Conservation (phyloP, 2,797 vertebrate genomes). For the Oreochromis mossambicus region DNA sequence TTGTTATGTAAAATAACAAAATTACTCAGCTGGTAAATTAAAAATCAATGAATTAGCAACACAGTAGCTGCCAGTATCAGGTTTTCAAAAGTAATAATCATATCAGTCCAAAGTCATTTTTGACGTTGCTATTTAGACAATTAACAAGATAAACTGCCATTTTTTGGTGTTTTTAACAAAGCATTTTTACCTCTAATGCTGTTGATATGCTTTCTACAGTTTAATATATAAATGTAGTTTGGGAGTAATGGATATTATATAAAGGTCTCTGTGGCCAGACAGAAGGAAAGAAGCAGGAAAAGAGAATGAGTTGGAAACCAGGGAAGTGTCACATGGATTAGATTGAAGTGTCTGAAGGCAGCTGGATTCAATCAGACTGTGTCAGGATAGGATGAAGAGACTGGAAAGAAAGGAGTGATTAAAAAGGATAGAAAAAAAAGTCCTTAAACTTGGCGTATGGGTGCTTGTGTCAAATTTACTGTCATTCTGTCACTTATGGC, state of each 20-base stretch:
- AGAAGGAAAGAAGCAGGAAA: conserved; percentile 24
- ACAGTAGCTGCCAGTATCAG: neutral
- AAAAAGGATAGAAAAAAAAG: conserved; percentile 40
- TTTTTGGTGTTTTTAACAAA: neutral
- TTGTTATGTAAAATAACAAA: neutral
- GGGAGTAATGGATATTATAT: conserved; percentile 17
- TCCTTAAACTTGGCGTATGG: conserved; percentile 38
- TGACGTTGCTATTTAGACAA: neutral
- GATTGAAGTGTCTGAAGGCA: conserved; percentile 65
- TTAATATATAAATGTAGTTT: neutral
- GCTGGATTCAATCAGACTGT: conserved; percentile 67
- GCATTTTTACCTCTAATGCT: neutral
- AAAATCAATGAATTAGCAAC: neutral
- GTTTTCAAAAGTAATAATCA: neutral
- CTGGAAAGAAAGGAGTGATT: conserved; percentile 53
- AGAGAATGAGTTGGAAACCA: conserved; percentile 32
- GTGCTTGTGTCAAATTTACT: conserved; percentile 44
- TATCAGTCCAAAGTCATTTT: neutral
- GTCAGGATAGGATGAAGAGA: conserved; percentile 37
- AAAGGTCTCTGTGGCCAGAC: conserved; percentile 22
- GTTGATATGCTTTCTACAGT: neutral
- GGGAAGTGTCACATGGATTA: conserved; percentile 52
- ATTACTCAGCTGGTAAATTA: neutral
- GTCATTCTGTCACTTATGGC: conserved; percentile 15
- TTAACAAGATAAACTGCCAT: neutral